phyloP scores from a whole-genome alignment of 2,888 invertebrate species.

The Mellilla xanthometata region DNA sequence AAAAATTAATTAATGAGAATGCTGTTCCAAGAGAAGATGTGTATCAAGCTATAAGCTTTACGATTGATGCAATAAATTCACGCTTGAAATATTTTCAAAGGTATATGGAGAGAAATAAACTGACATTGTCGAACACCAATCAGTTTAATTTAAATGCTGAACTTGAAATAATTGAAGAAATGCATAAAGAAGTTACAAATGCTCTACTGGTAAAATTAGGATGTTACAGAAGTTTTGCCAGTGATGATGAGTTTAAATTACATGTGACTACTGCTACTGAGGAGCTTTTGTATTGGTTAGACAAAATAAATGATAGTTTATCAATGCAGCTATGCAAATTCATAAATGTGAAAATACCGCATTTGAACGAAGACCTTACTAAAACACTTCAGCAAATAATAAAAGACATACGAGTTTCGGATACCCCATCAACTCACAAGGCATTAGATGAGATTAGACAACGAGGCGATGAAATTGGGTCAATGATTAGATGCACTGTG shows the following conservation, averaged over 20 bases:
- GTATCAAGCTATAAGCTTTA: constrained; percentile 56
- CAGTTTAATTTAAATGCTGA: constrained; percentile 55
- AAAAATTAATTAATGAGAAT: constrained; percentile 39
- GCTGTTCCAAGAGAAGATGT: constrained; percentile 52
- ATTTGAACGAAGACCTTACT: constrained; percentile 51
- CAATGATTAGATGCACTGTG: constrained; percentile 56
- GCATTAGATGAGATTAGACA: constrained; percentile 52
- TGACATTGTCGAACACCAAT: constrained; percentile 43
- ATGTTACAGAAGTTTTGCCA: constrained; percentile 48
- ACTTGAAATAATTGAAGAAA: constrained; percentile 69
- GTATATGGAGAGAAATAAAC: constrained; percentile 53
- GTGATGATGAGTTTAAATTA: constrained; percentile 49
- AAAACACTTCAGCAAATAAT: constrained; percentile 67
- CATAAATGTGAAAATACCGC: constrained; percentile 49
- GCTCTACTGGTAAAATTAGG: constrained; percentile 53
- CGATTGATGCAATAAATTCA: constrained; percentile 56
- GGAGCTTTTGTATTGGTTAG: constrained; percentile 63
- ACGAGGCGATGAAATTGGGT: constrained; percentile 51
- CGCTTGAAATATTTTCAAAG: constrained; percentile 60
- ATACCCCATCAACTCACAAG: constrained; percentile 40
- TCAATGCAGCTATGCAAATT: constrained; percentile 54
- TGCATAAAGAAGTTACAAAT: constrained; percentile 58
- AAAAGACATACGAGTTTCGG: constrained; percentile 47
- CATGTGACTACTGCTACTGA: constrained; percentile 46
- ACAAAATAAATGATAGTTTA: constrained; percentile 62